Conservation (phyloP, 2,797 vertebrate species). For the Paratrypauchen microcephalus region DNA sequence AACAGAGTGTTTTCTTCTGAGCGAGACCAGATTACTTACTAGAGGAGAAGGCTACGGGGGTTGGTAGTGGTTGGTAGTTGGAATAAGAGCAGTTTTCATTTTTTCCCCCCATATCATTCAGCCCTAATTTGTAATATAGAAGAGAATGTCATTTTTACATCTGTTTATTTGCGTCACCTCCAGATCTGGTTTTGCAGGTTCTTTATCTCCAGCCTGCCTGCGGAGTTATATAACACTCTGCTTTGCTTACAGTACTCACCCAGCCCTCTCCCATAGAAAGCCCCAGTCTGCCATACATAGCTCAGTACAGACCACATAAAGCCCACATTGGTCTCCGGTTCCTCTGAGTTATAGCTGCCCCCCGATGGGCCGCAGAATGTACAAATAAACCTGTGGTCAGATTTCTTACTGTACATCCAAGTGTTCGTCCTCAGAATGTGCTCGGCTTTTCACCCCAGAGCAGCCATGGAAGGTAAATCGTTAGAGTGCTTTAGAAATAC, state of each 20-base stretch:
- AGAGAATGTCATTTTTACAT: neutral
- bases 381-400: constrained; percentile 1
- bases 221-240: constrained; percentile 28
- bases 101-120: neutral
- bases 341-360: constrained; percentile 1
- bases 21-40: too few relatives aligned
- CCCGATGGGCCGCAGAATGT: constrained; percentile 3
- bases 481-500: neutral
- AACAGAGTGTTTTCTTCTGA: too few relatives aligned
- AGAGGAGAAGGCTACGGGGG: too few relatives aligned
- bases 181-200: constrained; percentile 28
- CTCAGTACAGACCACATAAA: constrained; percentile 17
- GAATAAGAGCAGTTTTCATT: too few relatives aligned
- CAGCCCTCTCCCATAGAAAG: constrained; percentile 12
- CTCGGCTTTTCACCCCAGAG: neutral
- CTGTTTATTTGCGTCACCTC: constrained; percentile 24
- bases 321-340: constrained; percentile 10
- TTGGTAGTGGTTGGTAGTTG: too few relatives aligned
- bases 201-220: constrained; percentile 25
- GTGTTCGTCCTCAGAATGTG: constrained; percentile 8
- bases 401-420: constrained; percentile 1
- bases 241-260: constrained; percentile 20
- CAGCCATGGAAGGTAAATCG: neutral
- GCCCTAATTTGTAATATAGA: neutral
- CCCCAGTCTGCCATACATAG: constrained; percentile 23